Percentiles rank a stretch among this genome's conserved stretches.
phyloP scores from a whole-genome alignment of 2,797 vertebrate genomes.

The Enteromius viviparus region DNA sequence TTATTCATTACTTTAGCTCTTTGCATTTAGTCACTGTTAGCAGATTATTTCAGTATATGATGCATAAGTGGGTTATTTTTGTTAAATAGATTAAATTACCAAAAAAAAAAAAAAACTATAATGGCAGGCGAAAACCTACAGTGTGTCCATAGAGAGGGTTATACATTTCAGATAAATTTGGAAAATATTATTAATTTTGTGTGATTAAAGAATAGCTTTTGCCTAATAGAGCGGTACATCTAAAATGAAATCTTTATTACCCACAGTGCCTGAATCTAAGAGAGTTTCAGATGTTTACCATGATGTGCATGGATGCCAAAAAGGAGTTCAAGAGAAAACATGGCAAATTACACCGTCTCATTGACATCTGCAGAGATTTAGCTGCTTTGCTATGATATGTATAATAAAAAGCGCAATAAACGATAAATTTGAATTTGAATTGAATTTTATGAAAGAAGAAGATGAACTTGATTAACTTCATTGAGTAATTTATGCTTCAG shows the following conservation, averaged over 20 bases:
- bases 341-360: neutral
- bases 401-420: too few relatives aligned
- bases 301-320: slow-evolving; percentile 40
- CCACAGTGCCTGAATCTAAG: slow-evolving; percentile 45
- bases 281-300: slow-evolving; percentile 53
- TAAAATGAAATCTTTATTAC: neutral
- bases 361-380: neutral
- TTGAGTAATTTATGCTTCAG: neutral
- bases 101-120: neutral
- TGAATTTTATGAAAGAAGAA: neutral
- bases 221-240: neutral
- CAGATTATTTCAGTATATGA: neutral
- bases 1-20: neutral
- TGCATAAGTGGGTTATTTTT: neutral
- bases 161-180: neutral
- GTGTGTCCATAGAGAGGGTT: neutral
- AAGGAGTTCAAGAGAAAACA: neutral
- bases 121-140: neutral
- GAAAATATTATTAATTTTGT: neutral
- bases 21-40: neutral
- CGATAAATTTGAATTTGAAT: too few relatives aligned
- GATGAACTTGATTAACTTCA: neutral
- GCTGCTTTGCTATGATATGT: too few relatives aligned
- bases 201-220: neutral
- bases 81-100: neutral